These are phyloP conservation scores for Otolemur crassicaudatus DNA, from an alignment of 2,797 vertebrate genomes.

Conservation along the genomic window DNA sequence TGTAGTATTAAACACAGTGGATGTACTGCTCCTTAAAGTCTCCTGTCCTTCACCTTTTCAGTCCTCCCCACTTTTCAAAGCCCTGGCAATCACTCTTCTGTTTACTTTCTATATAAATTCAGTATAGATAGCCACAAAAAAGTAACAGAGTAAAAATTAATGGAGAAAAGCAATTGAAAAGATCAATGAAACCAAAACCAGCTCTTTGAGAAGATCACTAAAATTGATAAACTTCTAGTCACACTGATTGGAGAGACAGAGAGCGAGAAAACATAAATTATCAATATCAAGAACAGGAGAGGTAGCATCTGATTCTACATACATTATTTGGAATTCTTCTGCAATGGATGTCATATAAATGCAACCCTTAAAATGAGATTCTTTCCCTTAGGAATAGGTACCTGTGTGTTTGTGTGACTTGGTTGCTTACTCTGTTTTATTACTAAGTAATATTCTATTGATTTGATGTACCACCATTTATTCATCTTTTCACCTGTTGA, in stretches of 20 bases:
- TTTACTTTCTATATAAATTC: neutral
- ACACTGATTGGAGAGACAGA: neutral
- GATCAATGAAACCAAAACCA: conserved; percentile 2
- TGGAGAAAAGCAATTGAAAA: conserved; percentile 15
- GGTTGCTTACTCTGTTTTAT: neutral
- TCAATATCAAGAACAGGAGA: neutral
- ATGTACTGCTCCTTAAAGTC: neutral
- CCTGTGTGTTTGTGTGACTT: neutral
- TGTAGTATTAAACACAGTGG: neutral
- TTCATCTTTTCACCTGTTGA: neutral
- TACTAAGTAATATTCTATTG: neutral
- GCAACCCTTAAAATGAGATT: neutral
- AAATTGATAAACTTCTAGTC: neutral
- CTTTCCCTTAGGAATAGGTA: neutral
- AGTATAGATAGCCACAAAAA: neutral
- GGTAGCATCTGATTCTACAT: neutral
- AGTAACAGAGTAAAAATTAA: conserved; percentile 9
- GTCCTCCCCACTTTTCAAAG: neutral
- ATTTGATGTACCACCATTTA: neutral
- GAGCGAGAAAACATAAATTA: neutral
- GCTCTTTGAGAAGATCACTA: conserved; percentile 24
- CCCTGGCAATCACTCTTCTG: neutral
- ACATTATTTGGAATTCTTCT: neutral
- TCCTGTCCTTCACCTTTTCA: neutral
- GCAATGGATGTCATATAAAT: neutral